Percentiles rank a stretch among this genome's conserved stretches.
phyloP scores from a whole-genome alignment of 2,888 invertebrate genomes.

The Agrotis segetum region DNA sequence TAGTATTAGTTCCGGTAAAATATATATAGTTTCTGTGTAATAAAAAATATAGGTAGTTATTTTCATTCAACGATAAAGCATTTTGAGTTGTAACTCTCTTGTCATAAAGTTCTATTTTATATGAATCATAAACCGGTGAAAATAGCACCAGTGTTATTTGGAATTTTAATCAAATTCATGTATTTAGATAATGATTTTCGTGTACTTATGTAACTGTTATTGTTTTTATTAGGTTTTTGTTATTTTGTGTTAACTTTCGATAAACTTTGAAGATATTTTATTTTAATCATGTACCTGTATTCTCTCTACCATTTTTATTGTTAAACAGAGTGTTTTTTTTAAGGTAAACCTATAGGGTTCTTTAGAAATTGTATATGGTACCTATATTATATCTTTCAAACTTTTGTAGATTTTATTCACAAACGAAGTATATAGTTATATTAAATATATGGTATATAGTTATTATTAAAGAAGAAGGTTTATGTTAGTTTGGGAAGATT shows the following conservation, averaged over 20 bases:
- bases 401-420: too few species aligned
- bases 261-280: background rate
- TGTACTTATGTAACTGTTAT: slow-evolving; percentile 22
- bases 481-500: too few species aligned
- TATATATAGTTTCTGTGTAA: slow-evolving; percentile 1
- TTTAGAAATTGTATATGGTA: background rate
- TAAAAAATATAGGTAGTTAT: slow-evolving; percentile 3
- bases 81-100: background rate
- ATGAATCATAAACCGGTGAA: background rate
- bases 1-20: slow-evolving; percentile 24
- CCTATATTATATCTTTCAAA: too few species aligned
- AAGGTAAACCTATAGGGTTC: background rate
- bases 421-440: too few species aligned
- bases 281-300: slow-evolving; percentile 2
- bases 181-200: slow-evolving; percentile 3
- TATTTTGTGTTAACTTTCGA: slow-evolving; percentile 6
- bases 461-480: too few species aligned
- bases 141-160: background rate
- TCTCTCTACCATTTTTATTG: background rate
- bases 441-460: too few species aligned
- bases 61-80: background rate
- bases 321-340: background rate
- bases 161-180: slow-evolving; percentile 25
- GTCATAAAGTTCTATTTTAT: background rate
- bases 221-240: slow-evolving; percentile 3